Evolutionary conservation across 2,113 vertebrate species (phyloP).

Genomic region (Cryptomyrus ogoouensis): DNA sequence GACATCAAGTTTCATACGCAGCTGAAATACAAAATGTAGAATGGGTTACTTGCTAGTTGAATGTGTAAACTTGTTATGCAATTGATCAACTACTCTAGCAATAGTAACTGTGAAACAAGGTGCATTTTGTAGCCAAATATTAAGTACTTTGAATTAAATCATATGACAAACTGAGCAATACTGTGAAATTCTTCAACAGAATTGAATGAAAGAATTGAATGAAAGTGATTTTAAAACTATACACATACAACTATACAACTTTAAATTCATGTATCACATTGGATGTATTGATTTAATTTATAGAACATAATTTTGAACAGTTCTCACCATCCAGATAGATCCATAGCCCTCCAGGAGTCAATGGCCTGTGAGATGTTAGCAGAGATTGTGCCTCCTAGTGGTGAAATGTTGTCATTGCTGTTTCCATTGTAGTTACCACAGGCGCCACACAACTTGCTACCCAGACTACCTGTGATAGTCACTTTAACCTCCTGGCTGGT

Average conservation of each 20-base stretch:
- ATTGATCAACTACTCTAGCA: background rate
- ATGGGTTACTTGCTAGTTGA: background rate
- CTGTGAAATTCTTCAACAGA: background rate
- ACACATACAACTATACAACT: background rate
- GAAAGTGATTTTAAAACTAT: background rate
- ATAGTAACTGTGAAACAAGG: background rate
- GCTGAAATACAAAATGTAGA: background rate
- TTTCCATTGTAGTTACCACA: constrained; percentile 57
- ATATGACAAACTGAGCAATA: background rate
- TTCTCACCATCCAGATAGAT: constrained; percentile 53
- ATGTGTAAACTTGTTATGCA: background rate
- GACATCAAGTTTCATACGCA: background rate
- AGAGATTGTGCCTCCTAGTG: constrained; percentile 19
- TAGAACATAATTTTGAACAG: background rate
- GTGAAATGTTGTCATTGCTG: constrained; percentile 48
- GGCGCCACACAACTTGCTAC: constrained; percentile 40
- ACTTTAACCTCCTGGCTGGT: constrained; percentile 43
- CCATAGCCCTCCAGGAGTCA: constrained; percentile 51
- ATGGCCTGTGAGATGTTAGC: constrained; percentile 38
- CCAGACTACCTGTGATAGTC: constrained; percentile 32
- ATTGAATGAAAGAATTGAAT: background rate
- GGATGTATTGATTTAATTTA: background rate
- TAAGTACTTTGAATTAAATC: background rate
- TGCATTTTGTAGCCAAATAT: background rate
- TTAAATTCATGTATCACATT: background rate